Conservation (phyloP, 2,797 vertebrate genomes). For the Aulostomus chinensis region DNA sequence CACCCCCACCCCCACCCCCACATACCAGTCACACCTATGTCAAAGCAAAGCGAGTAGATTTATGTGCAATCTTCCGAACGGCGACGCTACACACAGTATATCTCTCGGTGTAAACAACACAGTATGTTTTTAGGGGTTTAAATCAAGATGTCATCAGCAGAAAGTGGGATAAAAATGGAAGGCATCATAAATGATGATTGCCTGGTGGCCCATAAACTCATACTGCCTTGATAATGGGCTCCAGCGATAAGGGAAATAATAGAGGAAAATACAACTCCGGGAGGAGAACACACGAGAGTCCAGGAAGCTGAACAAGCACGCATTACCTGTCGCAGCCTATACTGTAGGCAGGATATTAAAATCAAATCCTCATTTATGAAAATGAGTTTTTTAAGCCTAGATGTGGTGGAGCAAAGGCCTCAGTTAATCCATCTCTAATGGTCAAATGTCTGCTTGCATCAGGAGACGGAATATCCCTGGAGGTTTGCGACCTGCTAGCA, state of each 20-base stretch:
- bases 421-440: slow-evolving; percentile 64
- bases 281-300: slow-evolving; percentile 7
- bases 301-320: slow-evolving; percentile 15
- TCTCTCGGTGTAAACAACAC: slow-evolving; percentile 11
- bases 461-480: slow-evolving; percentile 36
- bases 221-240: slow-evolving; percentile 24
- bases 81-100: not conserved
- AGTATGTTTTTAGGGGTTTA: slow-evolving; percentile 10
- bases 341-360: slow-evolving; percentile 55
- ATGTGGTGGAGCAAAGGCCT: slow-evolving; percentile 52
- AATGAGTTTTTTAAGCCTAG: slow-evolving; percentile 55
- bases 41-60: slow-evolving; percentile 23
- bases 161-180: slow-evolving; percentile 8
- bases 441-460: slow-evolving; percentile 52
- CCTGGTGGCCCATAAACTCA: slow-evolving; percentile 18
- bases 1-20: no score
- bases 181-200: slow-evolving; percentile 23
- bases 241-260: slow-evolving; percentile 31
- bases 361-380: slow-evolving; percentile 57
- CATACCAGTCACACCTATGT: slow-evolving; percentile 1
- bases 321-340: slow-evolving; percentile 52
- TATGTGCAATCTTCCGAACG: slow-evolving; percentile 10
- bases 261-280: slow-evolving; percentile 24
- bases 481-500: slow-evolving; percentile 49
- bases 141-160: slow-evolving; percentile 18